Base-by-base conservation (phyloP, 2,113 vertebrate species). In the Coturnix japonica region DNA sequence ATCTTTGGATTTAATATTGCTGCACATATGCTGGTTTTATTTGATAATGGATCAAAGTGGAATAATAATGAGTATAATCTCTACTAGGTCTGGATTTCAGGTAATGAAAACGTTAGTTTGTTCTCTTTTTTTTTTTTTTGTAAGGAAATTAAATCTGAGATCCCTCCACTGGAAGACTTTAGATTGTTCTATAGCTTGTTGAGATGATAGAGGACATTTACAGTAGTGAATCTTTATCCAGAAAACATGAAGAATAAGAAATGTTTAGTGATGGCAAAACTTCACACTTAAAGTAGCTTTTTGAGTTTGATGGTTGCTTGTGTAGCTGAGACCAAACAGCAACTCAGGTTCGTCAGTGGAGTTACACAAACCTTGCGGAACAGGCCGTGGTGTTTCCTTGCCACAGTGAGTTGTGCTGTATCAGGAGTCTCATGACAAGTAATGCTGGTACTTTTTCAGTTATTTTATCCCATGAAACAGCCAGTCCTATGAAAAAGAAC, bases 361-460 rank as follows among this genome's bases (percentile, higher is more conserved):
- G 35, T 35, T 20, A 4, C 31, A n/a, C 41, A 54, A 69, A 23
- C 30, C 18, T 33, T 7, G 3, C 13, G 30, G 59, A 72, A 17
- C 1, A 5, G 63, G 83, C 31, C 28, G 8, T 16, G 20, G 1
- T 44, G 5, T 61, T 85, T 7, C 10, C 23, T 11, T 73, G 41
- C 51, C 31, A 26, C 53, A 17, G 3, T 4, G 74, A 79, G 22
- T 61, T 75, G 25, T 14, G 5, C 33, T 78, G 73, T 28, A 31
- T 41, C 14, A 1, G 4, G 0, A 1, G 0, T 44, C 44, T 35
- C 13, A 12, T 47, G 28, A 37, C 44, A 43, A 9, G 9, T n/a
- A 14, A 11, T 28, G 43, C 61, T 85, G 63, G 7, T 49, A 7
- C 72, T 65, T 83, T 84, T 81, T 53, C 14, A n/a, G 37, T 31